Base-by-base conservation (phyloP, 2,888 invertebrate species). In the Drosophila quasianomalipes region DNA sequence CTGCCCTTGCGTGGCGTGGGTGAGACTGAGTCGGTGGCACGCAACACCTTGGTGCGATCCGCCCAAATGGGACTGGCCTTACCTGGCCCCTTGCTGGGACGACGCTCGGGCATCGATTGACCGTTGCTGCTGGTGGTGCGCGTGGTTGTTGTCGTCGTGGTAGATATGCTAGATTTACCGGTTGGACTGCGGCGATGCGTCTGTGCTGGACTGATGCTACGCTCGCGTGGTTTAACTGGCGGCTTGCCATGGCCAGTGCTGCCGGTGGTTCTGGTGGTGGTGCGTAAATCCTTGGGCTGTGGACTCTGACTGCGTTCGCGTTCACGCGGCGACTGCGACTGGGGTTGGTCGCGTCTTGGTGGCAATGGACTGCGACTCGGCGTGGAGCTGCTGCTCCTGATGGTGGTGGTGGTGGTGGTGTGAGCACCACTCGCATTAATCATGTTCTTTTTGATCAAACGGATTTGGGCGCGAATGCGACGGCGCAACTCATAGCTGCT, bases 401-500 rank as follows among this genome's bases (percentile, higher is more conserved):
- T 81, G 35, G 62, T 85, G 5, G 72, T 80, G 26, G 72, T 80
- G 26, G 73, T 74, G 22, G 37, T 85, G 10, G 60, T 86, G 26
- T 47, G 47, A 2, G 85, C 82, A 12, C 91, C 92, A 78, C 85
- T 82, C 10, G 91, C 92, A 77, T 95, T 95, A 35, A 94, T 94
- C 78, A 95, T 94, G 83, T 96, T 96, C 91, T 95, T 96, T 91
- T 95, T 96, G 12, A 96, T 96, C 26, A 96, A 92, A 75, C 97
- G 94, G 73, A 97, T 96, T 93, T 97, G 97, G 4, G 96, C 95
- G 74, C 97, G 95, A 65, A 97, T 96, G 80, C 96, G 95, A 75
- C 97, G 95, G 82, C 97, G 94, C 87, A 97, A 95, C 91, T 97
- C 97, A 92, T 97, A 97, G 74, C 96, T 96, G 64, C 95, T 95